Conservation (phyloP, 2,113 vertebrate genomes). For the Odocoileus hemionus region DNA sequence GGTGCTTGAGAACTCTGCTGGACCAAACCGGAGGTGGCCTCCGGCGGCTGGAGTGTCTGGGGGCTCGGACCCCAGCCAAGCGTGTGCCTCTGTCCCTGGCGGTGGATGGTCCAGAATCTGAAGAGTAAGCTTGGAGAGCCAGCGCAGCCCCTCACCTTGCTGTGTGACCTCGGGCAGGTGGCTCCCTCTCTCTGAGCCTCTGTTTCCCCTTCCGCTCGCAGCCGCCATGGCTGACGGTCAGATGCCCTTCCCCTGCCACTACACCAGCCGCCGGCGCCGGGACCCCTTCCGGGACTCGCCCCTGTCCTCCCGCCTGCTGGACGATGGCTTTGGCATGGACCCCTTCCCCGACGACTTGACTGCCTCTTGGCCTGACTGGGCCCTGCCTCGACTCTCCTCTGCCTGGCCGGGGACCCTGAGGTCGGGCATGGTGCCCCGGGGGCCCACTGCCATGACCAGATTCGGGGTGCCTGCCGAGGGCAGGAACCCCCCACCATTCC, state of each 20-base stretch:
- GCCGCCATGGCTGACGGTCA: conserved; percentile 94
- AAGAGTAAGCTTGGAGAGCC: background rate
- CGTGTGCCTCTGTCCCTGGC: background rate
- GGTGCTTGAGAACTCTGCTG: background rate
- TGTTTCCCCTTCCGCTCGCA: background rate
- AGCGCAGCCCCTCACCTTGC: background rate
- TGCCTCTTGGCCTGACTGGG: conserved; percentile 95
- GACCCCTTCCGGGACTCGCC: conserved; percentile 93
- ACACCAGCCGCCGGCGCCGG: conserved; percentile 85
- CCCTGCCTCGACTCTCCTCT: conserved; percentile 89
- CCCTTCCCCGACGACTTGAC: conserved; percentile 92
- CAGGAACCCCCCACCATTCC: conserved; percentile 82
- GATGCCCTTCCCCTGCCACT: conserved; percentile 84
- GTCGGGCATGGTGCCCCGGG: conserved; percentile 82
- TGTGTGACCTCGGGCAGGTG: conserved; percentile 50
- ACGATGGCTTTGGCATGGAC: conserved; percentile 94
- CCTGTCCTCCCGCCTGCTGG: conserved; percentile 90
- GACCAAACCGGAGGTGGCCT: background rate
- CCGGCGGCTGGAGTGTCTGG: background rate
- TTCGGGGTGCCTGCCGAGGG: conserved; percentile 85
- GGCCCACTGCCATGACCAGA: conserved; percentile 77
- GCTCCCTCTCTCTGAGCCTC: conserved; percentile 46
- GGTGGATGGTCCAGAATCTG: conserved; percentile 25
- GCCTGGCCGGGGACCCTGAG: conserved; percentile 88
- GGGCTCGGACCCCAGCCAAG: background rate